phyloP scores from a whole-genome alignment of 1,140 invertebrate genomes.

The Atopsyche davidsoni region DNA sequence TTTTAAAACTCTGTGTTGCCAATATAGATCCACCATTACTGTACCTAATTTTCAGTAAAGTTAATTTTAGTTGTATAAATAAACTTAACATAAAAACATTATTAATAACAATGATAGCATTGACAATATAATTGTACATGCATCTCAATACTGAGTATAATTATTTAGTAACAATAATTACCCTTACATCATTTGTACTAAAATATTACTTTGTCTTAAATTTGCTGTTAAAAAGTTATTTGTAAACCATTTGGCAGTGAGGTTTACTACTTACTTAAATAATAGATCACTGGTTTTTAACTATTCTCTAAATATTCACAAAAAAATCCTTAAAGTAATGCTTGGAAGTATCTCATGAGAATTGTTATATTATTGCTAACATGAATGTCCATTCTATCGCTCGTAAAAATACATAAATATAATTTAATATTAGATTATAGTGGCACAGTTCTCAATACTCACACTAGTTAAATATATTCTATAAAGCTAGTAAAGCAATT shows the following conservation, averaged over 20 bases:
- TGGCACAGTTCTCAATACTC: slow-evolving; percentile 5
- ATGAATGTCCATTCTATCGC: slow-evolving; percentile 1
- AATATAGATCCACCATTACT: too few species aligned
- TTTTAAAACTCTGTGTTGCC: too few species aligned
- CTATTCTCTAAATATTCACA: slow-evolving; percentile 1
- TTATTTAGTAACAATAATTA: slow-evolving; percentile 1
- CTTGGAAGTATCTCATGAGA: slow-evolving; percentile 2
- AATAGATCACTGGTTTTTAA: background rate
- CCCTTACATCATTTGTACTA: slow-evolving; percentile 11
- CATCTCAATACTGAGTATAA: too few species aligned
- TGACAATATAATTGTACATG: too few species aligned
- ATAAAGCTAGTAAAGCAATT: slow-evolving; percentile 6
- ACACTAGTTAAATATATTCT: too few species aligned
- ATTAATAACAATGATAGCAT: too few species aligned
- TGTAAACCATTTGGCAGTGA: slow-evolving; percentile 4
- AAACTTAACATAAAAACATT: too few species aligned
- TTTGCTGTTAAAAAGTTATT: background rate
- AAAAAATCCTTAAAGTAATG: background rate
- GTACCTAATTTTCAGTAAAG: too few species aligned
- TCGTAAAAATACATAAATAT: background rate
- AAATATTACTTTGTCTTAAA: slow-evolving; percentile 5
- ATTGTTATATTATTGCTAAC: slow-evolving; percentile 9
- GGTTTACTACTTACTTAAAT: background rate
- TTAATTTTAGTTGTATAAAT: too few species aligned
- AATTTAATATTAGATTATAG: background rate